A percentile compares a stretch with the other conserved stretches of the same genome.
Conservation (phyloP, 2,888 invertebrate genomes). For the Altica lythri region DNA sequence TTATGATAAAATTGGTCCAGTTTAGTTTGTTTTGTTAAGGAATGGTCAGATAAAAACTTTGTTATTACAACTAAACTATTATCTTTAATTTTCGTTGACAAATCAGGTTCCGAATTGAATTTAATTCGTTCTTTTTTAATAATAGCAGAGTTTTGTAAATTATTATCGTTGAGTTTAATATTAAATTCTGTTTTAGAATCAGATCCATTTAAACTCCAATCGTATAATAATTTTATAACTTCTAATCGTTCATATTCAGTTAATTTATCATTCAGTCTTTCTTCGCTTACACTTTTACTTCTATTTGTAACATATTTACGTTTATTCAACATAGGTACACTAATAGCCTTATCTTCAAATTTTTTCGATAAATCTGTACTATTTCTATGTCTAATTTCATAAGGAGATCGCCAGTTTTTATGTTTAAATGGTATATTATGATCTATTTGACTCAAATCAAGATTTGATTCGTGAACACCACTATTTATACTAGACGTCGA, state of each 20-base stretch:
- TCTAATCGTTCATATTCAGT: slow-evolving; percentile 55
- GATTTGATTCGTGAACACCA: slow-evolving; percentile 53
- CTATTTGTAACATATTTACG: slow-evolving; percentile 38
- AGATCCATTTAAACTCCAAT: slow-evolving; percentile 56
- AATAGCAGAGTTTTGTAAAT: slow-evolving; percentile 25
- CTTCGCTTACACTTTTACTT: slow-evolving; percentile 51
- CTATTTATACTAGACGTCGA: slow-evolving; percentile 56
- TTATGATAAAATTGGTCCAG: slow-evolving; percentile 50
- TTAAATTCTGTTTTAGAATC: slow-evolving; percentile 50
- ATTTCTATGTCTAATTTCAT: slow-evolving; percentile 67
- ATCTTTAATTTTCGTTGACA: slow-evolving; percentile 45
- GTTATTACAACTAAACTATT: slow-evolving; percentile 21
- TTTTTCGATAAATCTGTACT: slow-evolving; percentile 69
- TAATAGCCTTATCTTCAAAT: slow-evolving; percentile 61
- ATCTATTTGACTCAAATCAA: slow-evolving; percentile 54
- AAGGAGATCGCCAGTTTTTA: slow-evolving; percentile 73
- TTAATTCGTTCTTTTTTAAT: slow-evolving; percentile 39
- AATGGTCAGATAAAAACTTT: slow-evolving; percentile 33
- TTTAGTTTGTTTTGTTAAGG: slow-evolving; percentile 27
- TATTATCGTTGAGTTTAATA: slow-evolving; percentile 34
- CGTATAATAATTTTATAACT: slow-evolving; percentile 54
- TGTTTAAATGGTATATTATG: slow-evolving; percentile 48
- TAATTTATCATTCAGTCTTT: slow-evolving; percentile 50
- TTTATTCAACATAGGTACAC: slow-evolving; percentile 50
- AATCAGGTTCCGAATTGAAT: slow-evolving; percentile 50